Evolutionary conservation across 2,888 invertebrate genomes (phyloP), one percentile per base, ranked within the genome.

Genomic region (Eledona agricola): DNA sequence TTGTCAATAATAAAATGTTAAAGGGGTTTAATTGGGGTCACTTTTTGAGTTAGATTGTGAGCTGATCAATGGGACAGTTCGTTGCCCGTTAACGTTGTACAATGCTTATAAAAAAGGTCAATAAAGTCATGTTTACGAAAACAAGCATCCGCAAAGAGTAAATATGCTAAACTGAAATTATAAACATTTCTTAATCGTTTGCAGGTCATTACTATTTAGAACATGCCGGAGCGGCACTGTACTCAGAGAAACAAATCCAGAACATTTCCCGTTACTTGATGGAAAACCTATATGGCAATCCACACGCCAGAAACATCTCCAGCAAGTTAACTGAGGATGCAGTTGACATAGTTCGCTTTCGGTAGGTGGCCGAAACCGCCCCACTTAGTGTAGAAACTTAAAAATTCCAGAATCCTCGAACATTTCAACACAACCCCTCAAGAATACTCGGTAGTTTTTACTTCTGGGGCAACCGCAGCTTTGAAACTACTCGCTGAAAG

Each of bases 391-490:
- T n/a, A n/a, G n/a, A n/a, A n/a, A n/a, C n/a, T n/a, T n/a, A n/a
- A 13, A 7, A 31, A 34, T 47, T 78, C 19, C 67, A 90, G 91
- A 71, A 81, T 96, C 57, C 79, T 97, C n/a, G 80, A 85, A 51
- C 88, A 90, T 74, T 96, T 97, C 69, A 87, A 92, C 60, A 90
- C 94, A 3, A 83, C 83, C 58, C 75, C 84, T 0, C 84, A 90
- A 4, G 87, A 90, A 34, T 97, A 97, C 75, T 83, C 85, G 51
- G 84, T 98, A 1, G 84, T 98, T 59, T 98, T 98, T 71, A 97
- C 96, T n/a, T 86, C 90, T 0, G 94, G 96, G 22, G 88, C 96
- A n/a, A 96, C 97, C 11, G 87, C 86, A 10, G 84, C 93, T 1
- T 74, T 97, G 40, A 95, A 93, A 80, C 71, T 90, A 31, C 79